These are phyloP conservation scores for Tanypteryx hageni DNA, from an alignment of 2,888 invertebrate species.

Conservation along the genomic window DNA sequence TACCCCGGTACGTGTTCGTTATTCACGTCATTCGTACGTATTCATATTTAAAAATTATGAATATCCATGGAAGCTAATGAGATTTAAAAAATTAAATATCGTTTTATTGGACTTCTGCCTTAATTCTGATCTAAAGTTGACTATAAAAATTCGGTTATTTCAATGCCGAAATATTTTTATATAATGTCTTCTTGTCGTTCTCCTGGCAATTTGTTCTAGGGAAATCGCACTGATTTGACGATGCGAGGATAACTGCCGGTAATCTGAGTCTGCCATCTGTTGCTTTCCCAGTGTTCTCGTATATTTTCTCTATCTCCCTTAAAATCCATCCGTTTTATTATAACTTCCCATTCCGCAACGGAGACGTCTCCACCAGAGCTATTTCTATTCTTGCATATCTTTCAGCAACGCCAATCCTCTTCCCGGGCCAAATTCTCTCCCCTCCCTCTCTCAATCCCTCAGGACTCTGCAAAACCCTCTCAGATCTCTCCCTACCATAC, in stretches of 20 bases:
- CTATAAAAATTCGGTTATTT: too few relatives aligned
- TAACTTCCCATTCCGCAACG: not conserved
- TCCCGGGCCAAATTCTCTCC: not conserved
- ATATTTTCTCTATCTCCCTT: not conserved
- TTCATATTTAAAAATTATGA: too few relatives aligned
- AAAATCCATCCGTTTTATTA: not conserved
- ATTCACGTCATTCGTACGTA: too few relatives aligned
- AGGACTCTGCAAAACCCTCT: not conserved
- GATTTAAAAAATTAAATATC: too few relatives aligned
- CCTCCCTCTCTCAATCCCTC: not conserved
- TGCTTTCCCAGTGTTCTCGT: constrained; percentile 17
- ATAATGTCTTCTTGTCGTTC: too few relatives aligned
- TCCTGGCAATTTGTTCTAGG: too few relatives aligned
- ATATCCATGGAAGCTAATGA: too few relatives aligned
- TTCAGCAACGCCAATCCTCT: not conserved
- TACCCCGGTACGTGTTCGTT: too few relatives aligned
- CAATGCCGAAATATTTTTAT: too few relatives aligned
- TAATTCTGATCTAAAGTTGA: too few relatives aligned
- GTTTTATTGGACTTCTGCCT: too few relatives aligned
- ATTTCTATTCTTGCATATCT: not conserved
- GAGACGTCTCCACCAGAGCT: constrained; percentile 5
- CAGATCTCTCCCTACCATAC: not conserved
- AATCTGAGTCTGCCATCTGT: constrained; percentile 18
- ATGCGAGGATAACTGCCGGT: not conserved
- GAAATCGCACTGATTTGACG: not conserved